phyloP scores from a whole-genome alignment of 2,888 invertebrate genomes.

The Seira ritae region DNA sequence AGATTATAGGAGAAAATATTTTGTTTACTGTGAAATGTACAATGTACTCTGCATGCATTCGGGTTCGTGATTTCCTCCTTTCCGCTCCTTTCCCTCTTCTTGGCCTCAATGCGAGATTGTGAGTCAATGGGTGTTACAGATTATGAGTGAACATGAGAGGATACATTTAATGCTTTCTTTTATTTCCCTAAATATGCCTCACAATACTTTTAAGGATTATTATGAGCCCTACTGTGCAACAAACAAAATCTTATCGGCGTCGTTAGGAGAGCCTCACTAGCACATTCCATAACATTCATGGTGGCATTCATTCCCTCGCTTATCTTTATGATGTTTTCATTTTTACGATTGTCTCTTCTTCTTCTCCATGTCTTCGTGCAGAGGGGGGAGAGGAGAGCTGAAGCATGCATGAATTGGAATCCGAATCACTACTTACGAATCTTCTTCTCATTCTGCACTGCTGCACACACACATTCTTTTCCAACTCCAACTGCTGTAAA shows the following conservation, averaged over 20 bases:
- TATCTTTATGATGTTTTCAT: background rate
- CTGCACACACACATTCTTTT: background rate
- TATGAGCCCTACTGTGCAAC: background rate
- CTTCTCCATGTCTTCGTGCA: no score
- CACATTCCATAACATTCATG: conserved; percentile 4
- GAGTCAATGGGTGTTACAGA: background rate
- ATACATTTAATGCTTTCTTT: no score
- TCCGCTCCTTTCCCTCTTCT: background rate
- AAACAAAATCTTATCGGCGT: conserved; percentile 57
- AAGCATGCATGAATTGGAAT: background rate
- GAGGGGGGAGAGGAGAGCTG: no score
- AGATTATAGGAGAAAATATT: conserved; percentile 43
- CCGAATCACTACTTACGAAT: background rate
- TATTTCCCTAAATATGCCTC: no score
- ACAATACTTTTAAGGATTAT: background rate
- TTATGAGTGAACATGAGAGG: no score
- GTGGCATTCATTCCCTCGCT: background rate
- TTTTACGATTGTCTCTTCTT: background rate
- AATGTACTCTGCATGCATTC: conserved; percentile 26
- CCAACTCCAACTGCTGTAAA: no score
- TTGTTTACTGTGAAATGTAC: conserved; percentile 5
- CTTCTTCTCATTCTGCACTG: background rate
- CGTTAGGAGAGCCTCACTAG: conserved; percentile 39
- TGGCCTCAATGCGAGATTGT: background rate
- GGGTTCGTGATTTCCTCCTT: background rate